Evolutionary conservation across 1,140 invertebrate genomes (phyloP).

Genomic region (Pemphigus obesinymphae): DNA sequence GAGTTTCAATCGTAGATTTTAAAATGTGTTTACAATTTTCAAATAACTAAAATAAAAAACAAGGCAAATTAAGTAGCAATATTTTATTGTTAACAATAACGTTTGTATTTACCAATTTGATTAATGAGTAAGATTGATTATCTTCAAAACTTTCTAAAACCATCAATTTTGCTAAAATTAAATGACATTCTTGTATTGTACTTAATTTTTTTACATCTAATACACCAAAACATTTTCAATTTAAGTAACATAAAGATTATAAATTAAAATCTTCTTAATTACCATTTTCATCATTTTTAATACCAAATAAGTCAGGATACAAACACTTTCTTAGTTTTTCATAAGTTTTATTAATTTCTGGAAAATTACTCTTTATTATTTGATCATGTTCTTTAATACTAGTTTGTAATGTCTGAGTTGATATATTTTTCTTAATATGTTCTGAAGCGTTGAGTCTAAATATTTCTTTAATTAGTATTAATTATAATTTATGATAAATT

Average conservation of each 20-base stretch:
- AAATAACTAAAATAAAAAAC: conserved; percentile 31
- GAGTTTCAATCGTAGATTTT: not conserved
- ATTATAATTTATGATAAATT: not conserved
- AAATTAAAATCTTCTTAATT: not conserved
- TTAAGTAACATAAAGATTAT: not conserved
- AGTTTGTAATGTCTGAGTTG: not conserved
- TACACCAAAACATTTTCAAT: not conserved
- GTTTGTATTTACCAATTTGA: not conserved
- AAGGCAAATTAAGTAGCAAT: not conserved
- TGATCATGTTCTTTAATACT: not conserved
- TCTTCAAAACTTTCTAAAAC: conserved; percentile 18
- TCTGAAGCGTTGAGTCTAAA: conserved; percentile 22
- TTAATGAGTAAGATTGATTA: conserved; percentile 1
- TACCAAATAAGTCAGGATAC: conserved; percentile 9
- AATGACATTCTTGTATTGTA: conserved; percentile 28
- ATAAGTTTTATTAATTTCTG: conserved; percentile 11
- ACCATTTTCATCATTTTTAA: not conserved
- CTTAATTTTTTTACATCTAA: conserved; percentile 5
- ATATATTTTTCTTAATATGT: not conserved
- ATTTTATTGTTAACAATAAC: not conserved
- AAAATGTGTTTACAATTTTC: conserved; percentile 19
- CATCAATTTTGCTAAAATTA: conserved; percentile 33
- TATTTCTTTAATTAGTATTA: not conserved
- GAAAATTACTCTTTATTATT: not conserved
- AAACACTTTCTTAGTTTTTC: conserved; percentile 26